Percentiles rank a stretch among this genome's conserved stretches.
Conservation (phyloP, 2,888 invertebrate genomes). For the Polyploca ridens region DNA sequence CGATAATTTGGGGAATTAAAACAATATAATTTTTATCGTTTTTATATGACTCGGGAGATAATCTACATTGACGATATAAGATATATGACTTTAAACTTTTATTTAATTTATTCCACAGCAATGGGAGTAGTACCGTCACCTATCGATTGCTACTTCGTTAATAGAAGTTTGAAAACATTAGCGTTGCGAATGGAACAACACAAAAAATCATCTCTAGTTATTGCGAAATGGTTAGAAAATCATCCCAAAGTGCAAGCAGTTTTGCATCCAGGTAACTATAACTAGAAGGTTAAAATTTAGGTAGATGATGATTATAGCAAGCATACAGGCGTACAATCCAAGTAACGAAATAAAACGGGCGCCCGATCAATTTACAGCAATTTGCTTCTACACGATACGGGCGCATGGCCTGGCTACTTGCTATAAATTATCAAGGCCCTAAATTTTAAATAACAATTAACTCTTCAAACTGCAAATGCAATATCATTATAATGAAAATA, state of each 20-base stretch:
- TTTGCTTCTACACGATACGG: no score
- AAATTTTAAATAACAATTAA: no score
- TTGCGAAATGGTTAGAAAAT: slow-evolving; percentile 92
- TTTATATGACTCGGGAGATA: not conserved
- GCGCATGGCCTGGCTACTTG: no score
- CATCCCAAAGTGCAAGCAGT: slow-evolving; percentile 93
- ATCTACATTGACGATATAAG: not conserved
- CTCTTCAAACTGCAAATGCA: no score
- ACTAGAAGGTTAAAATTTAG: no score
- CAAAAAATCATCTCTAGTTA: slow-evolving; percentile 89
- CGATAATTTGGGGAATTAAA: not conserved
- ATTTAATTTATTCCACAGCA: slow-evolving; percentile 79
- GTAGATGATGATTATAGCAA: no score
- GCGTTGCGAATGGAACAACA: slow-evolving; percentile 96
- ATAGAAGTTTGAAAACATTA: slow-evolving; percentile 96
- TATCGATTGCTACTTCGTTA: slow-evolving; percentile 97
- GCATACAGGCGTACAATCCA: no score
- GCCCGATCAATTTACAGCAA: no score
- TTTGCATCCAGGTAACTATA: slow-evolving; percentile 89
- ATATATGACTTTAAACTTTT: slow-evolving; percentile 14
- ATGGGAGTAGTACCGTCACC: slow-evolving; percentile 98
- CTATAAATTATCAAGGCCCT: no score
- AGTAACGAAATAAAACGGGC: no score
- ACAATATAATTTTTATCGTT: not conserved
- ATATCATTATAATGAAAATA: not conserved